Conservation (phyloP, 2,888 invertebrate genomes). For the Epistrophe grossulariae region DNA sequence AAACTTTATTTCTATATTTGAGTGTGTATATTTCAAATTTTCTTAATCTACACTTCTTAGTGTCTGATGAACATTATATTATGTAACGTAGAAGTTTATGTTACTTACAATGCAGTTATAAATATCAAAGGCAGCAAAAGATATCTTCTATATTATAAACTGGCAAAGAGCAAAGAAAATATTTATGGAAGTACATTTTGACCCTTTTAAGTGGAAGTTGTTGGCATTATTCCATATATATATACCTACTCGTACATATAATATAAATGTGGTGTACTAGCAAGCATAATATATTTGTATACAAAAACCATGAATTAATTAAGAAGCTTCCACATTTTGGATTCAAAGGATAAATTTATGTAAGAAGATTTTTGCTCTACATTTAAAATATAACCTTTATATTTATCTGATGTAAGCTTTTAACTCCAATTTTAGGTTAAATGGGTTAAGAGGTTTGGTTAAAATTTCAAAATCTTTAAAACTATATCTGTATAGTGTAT, state of each 20-base stretch:
- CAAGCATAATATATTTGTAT: background rate
- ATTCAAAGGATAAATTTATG: background rate
- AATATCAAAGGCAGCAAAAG: constrained; percentile 2
- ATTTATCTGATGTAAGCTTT: constrained; percentile 11
- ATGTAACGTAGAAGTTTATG: constrained; percentile 12
- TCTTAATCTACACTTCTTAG: constrained; percentile 11
- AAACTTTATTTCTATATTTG: background rate
- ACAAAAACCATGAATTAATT: constrained; percentile 23
- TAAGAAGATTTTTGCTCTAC: background rate
- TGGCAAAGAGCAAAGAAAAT: constrained; percentile 6
- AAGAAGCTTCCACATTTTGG: constrained; percentile 11
- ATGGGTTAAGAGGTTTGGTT: constrained; percentile 6
- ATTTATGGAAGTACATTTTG: constrained; percentile 17
- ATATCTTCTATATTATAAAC: background rate
- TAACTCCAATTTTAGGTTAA: constrained; percentile 19
- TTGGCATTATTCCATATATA: constrained; percentile 18
- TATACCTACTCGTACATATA: background rate
- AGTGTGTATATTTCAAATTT: constrained; percentile 3
- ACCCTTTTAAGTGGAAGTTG: constrained; percentile 26
- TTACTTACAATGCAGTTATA: constrained; percentile 23
- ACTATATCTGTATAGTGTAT: too few relatives aligned
- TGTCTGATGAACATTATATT: constrained; percentile 34
- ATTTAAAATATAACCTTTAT: background rate
- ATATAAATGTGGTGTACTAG: constrained; percentile 4
- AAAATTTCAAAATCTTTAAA: background rate